These are phyloP conservation scores for Platygyra sinensis DNA, from an alignment of 64 coral and sea anemone genomes.

Conservation along the genomic window DNA sequence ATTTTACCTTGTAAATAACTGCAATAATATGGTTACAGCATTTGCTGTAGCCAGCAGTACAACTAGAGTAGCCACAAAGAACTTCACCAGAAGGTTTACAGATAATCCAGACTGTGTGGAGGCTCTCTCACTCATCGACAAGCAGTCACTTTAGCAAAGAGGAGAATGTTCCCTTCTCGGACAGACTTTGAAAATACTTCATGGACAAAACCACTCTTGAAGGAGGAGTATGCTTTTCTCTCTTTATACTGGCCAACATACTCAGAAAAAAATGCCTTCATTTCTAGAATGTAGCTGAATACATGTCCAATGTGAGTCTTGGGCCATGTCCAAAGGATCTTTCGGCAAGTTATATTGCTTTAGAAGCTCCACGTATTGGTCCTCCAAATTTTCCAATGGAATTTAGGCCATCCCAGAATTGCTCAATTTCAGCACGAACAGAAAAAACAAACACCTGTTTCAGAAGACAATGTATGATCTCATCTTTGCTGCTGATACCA, in stretches of 20 bases:
- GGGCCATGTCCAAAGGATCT: constrained; percentile 58
- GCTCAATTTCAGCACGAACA: constrained; percentile 52
- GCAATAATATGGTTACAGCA: constrained; percentile 61
- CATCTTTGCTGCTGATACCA: too few relatives aligned
- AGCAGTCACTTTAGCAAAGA: constrained; percentile 36
- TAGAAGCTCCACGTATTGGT: constrained; percentile 20
- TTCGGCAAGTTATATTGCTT: constrained; percentile 13
- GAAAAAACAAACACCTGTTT: constrained; percentile 51
- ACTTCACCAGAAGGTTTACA: constrained; percentile 33
- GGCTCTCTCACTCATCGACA: constrained; percentile 22
- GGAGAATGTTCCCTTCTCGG: constrained; percentile 21
- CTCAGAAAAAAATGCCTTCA: constrained; percentile 64
- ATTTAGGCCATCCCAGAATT: constrained; percentile 52
- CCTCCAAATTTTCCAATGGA: constrained; percentile 38
- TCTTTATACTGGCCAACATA: constrained; percentile 60
- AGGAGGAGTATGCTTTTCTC: constrained; percentile 56
- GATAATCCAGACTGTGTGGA: constrained; percentile 44
- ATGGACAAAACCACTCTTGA: constrained; percentile 62
- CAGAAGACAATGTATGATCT: constrained; percentile 37
- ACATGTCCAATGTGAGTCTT: constrained; percentile 45
- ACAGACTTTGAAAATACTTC: constrained; percentile 15
- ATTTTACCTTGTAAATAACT: constrained; percentile 52
- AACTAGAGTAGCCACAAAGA: constrained; percentile 48
- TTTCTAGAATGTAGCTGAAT: constrained; percentile 55
- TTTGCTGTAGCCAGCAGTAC: constrained; percentile 50